Base-by-base conservation (phyloP, 2,797 vertebrate species). In the Bovichtus diacanthus region DNA sequence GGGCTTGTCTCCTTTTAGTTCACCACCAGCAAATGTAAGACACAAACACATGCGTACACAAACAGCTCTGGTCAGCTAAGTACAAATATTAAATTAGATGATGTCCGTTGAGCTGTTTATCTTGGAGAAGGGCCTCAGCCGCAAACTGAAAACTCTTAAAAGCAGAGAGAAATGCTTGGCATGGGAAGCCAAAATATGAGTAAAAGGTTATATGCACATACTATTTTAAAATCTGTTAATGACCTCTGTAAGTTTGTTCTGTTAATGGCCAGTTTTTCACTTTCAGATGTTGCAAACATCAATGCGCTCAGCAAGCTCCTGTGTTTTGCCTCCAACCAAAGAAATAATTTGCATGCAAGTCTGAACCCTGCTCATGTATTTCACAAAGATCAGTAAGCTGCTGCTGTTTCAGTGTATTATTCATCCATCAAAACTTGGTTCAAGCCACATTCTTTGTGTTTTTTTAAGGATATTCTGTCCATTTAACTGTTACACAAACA, bases 21-120 rank as follows among this genome's bases (percentile, higher is more conserved):
- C 56, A 68, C 71, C 21, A 27, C 60, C 59, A 72, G 84, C 46
- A 34, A 80, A 53, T 56, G 72, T 64, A 62, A 67, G 6, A 56
- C 58, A 31, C 61, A 83, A 19, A 51, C 54, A 68, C 15, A 5
- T 3, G 54, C 54, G 77, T 3, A 71, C 74, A 74, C 47, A 78
- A 81, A 71, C 56, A 73, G 78, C 74, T 70, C 64, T 25, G 63
- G 63, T 80, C 63, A 67, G 72, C 50, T 78, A 63, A 82, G 86
- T 66, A 72, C 74, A 69, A 68, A 27, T 31, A 41, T 49, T 54
- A 60, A 60, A 69, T 16, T 19, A 81, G 50, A 65, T 9, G 34
- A 70, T 49, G 60, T 29, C 49, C 21, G 55, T 73, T 85, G 51
- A 78, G 64, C 55, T 43, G 29, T 76, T 78, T 61, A 71, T 82